These are phyloP conservation scores for Bombylius discolor DNA, from an alignment of 2,888 invertebrate species.

Conservation along the genomic window DNA sequence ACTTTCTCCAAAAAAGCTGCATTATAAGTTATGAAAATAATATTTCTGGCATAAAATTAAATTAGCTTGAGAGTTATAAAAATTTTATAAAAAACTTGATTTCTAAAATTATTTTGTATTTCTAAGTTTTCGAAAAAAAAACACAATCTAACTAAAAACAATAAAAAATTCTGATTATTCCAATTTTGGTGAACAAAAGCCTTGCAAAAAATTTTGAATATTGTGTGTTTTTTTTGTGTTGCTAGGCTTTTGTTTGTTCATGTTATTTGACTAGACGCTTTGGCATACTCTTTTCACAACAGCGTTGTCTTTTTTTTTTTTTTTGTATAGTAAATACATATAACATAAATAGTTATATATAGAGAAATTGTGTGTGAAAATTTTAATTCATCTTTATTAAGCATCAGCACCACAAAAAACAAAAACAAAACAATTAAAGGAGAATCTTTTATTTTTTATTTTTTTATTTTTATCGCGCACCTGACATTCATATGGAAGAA, in stretches of 20 bases:
- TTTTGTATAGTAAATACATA: background rate
- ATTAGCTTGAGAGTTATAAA: too few species aligned
- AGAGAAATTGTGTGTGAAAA: too few species aligned
- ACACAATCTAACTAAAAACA: too few species aligned
- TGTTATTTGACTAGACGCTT: background rate
- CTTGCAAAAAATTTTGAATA: background rate
- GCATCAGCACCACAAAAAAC: slow-evolving; percentile 36
- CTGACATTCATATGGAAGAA: slow-evolving; percentile 95
- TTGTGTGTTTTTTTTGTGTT: background rate
- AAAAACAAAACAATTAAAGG: slow-evolving; percentile 34
- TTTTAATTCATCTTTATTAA: background rate
- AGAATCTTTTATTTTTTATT: slow-evolving; percentile 19
- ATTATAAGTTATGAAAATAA: too few species aligned
- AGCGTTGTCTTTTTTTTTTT: background rate
- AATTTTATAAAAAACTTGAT: too few species aligned
- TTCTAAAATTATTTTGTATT: too few species aligned
- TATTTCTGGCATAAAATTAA: too few species aligned
- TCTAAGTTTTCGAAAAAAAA: too few species aligned
- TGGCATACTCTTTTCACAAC: background rate
- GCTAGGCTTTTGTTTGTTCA: background rate
- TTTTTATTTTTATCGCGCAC: slow-evolving; percentile 39
- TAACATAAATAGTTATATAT: too few species aligned
- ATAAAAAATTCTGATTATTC: too few species aligned
- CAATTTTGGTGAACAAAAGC: background rate
- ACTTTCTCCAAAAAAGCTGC: too few species aligned